Base-by-base conservation (phyloP, 2,113 vertebrate genomes). In the Pandion haliaetus region DNA sequence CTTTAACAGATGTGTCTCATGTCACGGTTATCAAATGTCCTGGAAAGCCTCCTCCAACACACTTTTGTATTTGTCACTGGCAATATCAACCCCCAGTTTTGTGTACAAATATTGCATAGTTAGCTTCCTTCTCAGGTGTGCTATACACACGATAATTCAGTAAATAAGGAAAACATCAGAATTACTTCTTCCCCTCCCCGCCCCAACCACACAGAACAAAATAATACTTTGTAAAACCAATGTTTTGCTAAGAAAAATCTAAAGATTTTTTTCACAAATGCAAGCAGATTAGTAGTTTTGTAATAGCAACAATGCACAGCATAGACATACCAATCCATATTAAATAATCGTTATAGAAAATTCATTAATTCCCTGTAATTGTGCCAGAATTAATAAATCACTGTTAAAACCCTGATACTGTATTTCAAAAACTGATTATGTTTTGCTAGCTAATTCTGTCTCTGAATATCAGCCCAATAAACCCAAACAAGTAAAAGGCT, bases 381-480 rank as follows among this genome's bases (percentile, higher is more conserved):
- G 71, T 78, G 65, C 3, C 92, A 74, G 59, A 89, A 96, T 72
- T 66, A 88, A 95, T 82, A 84, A 92, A 96, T 80, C 70, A 86
- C 61, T 71, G 31, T 59, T 84, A 95, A 84, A 94, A 10, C 6
- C 4, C 12, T 40, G 17, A 44, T 65, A 78, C 0, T 59, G 18
- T 66, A 40, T n/a, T 90, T 82, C 63, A 87, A 90, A 83, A 40
- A 82, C 20, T 58, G 26, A 15, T 34, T 73, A 79, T 18, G 4
- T 50, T 88, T 61, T 59, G 16, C n/a, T 14, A 87, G 36, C 14
- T 34, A 65, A 15, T 67, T 83, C 57, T 67, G 14, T 45, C 63
- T 73, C 77, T 42, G 40, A 85, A 81, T 54, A 86, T 3, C 49
- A 90, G 31, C 42, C 26, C n/a, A 90, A 78, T 82, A 88, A 95